phyloP scores from a whole-genome alignment of 92 coral and sea anemone species.

The Epizoanthus ramosus region DNA sequence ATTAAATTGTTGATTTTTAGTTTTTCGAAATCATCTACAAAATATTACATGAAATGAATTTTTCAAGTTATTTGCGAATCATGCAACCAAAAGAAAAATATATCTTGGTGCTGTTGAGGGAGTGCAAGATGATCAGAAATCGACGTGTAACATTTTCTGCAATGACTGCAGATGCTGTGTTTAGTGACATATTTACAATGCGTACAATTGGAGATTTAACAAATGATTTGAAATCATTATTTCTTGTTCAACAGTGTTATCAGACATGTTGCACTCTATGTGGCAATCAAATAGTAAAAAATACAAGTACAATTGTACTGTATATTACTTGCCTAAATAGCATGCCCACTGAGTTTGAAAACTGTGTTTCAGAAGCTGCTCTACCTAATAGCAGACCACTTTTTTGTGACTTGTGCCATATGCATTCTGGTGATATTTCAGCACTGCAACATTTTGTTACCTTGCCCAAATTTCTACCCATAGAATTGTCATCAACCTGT shows the following conservation, averaged over 20 bases:
- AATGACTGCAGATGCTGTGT: slow-evolving; percentile 75
- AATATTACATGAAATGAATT: slow-evolving; percentile 57
- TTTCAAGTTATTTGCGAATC: no score
- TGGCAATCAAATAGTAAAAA: slow-evolving; percentile 55
- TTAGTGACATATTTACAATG: slow-evolving; percentile 66
- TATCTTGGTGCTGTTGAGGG: slow-evolving; percentile 48
- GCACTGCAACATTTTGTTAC: slow-evolving; percentile 43
- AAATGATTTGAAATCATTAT: slow-evolving; percentile 54
- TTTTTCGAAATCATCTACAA: slow-evolving; percentile 52
- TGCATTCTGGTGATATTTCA: slow-evolving; percentile 44
- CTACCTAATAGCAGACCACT: slow-evolving; percentile 42
- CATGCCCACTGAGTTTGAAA: slow-evolving; percentile 27
- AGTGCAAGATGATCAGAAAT: slow-evolving; percentile 56
- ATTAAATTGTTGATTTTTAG: slow-evolving; percentile 49
- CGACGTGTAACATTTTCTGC: slow-evolving; percentile 52
- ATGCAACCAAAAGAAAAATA: slow-evolving; percentile 38
- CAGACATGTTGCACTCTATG: slow-evolving; percentile 50
- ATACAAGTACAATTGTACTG: slow-evolving; percentile 58
- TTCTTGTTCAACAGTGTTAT: slow-evolving; percentile 55
- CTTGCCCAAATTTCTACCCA: slow-evolving; percentile 36
- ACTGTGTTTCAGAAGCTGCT: slow-evolving; percentile 56
- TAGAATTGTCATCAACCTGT: slow-evolving; percentile 48
- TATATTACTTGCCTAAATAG: slow-evolving; percentile 45
- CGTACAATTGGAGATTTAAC: slow-evolving; percentile 57
- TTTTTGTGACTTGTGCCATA: slow-evolving; percentile 51